A percentile compares a stretch with the other conserved stretches of the same genome.
Conservation (phyloP, 2,797 vertebrate genomes). For the Lerista edwardsae region DNA sequence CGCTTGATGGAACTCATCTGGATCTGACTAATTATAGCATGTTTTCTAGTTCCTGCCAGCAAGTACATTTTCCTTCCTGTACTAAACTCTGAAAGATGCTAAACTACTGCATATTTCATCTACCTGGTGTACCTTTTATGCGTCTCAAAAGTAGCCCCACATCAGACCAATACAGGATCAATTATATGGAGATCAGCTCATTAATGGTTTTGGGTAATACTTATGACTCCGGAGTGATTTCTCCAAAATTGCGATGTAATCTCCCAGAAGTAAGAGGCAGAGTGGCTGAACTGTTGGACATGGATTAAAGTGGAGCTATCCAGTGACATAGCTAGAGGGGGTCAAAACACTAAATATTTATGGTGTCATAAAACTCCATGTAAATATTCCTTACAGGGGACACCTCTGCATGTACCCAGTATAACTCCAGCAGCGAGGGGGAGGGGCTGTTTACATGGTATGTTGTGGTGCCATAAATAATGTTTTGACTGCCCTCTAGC, state of each 20-base stretch:
- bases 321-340: no score
- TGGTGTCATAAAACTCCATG: no score
- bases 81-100: not conserved
- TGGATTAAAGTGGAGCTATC: no score
- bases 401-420: no score
- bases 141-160: not conserved
- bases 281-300: not conserved
- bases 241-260: no score
- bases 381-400: no score
- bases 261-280: not conserved
- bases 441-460: no score
- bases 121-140: not conserved
- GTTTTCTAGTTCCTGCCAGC: not conserved
- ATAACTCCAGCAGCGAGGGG: no score
- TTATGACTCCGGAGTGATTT: no score
- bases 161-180: not conserved
- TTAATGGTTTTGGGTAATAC: not conserved
- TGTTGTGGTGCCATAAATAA: no score
- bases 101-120: conserved; percentile 3
- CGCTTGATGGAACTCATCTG: conserved; percentile 11
- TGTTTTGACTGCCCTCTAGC: no score
- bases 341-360: no score
- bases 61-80: conserved; percentile 1
- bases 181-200: not conserved
- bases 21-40: conserved; percentile 10